Evolutionary conservation across 2,888 invertebrate species (phyloP).

Genomic region (Dasysyrphus tricinctus): DNA sequence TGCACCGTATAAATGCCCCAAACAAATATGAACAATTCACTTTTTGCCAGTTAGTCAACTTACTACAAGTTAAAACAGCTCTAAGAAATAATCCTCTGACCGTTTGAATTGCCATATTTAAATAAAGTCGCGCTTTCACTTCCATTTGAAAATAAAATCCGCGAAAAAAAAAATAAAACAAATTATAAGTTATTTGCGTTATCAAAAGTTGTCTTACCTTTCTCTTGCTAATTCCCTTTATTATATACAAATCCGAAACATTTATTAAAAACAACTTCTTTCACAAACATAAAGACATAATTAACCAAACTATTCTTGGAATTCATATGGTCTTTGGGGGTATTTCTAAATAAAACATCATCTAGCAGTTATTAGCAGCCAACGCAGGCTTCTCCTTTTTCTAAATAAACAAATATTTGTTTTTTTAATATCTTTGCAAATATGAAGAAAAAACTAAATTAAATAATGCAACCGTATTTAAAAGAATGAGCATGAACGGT

Average conservation of each 20-base stretch:
- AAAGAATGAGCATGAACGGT: not conserved
- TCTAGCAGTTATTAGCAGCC: not conserved
- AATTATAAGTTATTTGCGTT: not conserved
- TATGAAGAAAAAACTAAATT: not conserved
- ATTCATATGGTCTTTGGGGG: not conserved
- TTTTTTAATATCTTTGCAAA: not conserved
- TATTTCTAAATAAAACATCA: not conserved
- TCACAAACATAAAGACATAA: constrained; percentile 5
- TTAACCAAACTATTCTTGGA: not conserved
- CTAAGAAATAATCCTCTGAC: not conserved
- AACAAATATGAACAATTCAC: too few relatives aligned
- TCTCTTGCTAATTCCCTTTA: not conserved
- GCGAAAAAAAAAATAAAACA: not conserved
- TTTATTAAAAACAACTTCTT: constrained; percentile 6
- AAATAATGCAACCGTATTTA: not conserved
- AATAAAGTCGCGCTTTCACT: not conserved
- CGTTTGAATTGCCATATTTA: not conserved
- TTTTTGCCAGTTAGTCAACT: too few relatives aligned
- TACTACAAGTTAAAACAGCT: not conserved
- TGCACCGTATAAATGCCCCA: too few relatives aligned
- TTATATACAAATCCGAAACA: not conserved
- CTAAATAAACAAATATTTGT: not conserved
- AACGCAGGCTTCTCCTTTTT: not conserved
- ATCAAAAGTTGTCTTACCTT: not conserved
- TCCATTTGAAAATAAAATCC: not conserved